phyloP scores from a whole-genome alignment of 2,888 invertebrate genomes.

The Drosophila stalkeri region DNA sequence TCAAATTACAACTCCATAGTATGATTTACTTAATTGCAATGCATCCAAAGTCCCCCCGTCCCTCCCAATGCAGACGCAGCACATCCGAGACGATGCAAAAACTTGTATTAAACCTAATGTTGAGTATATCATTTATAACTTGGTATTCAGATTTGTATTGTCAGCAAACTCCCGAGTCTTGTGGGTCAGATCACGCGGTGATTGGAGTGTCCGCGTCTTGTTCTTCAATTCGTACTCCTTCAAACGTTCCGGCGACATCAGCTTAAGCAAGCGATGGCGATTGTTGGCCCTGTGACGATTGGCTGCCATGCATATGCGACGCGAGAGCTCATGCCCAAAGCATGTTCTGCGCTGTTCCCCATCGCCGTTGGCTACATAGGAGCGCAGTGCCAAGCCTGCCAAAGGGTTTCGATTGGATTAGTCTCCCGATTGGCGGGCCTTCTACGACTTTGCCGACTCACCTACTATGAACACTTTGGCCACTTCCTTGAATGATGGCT shows the following conservation, averaged over 20 bases:
- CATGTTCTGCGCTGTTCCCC: slow-evolving; percentile 36
- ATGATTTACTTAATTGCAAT: slow-evolving; percentile 71
- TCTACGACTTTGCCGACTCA: slow-evolving; percentile 5
- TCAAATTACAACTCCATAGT: slow-evolving; percentile 65
- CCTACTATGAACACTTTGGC: slow-evolving; percentile 54
- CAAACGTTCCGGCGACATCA: slow-evolving; percentile 36
- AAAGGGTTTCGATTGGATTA: neutral
- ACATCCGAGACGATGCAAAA: neutral
- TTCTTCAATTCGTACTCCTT: slow-evolving; percentile 37
- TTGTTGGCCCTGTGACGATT: slow-evolving; percentile 12
- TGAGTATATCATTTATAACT: slow-evolving; percentile 11
- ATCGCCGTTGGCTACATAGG: slow-evolving; percentile 43
- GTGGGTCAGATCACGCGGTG: slow-evolving; percentile 17
- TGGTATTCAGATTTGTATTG: slow-evolving; percentile 10
- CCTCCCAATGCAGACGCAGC: neutral
- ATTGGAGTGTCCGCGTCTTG: slow-evolving; percentile 11
- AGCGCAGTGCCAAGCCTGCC: slow-evolving; percentile 50
- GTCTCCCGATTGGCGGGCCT: neutral
- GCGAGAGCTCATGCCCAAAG: slow-evolving; percentile 53
- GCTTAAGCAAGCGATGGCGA: slow-evolving; percentile 11
- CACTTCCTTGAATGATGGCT: slow-evolving; percentile 48
- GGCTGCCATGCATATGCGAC: slow-evolving; percentile 33
- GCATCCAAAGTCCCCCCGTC: neutral
- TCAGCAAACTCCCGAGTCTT: slow-evolving; percentile 13
- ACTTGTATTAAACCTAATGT: slow-evolving; percentile 7